Base-by-base conservation (phyloP, 2,113 vertebrate genomes). In the Ceuthmochares aereus region DNA sequence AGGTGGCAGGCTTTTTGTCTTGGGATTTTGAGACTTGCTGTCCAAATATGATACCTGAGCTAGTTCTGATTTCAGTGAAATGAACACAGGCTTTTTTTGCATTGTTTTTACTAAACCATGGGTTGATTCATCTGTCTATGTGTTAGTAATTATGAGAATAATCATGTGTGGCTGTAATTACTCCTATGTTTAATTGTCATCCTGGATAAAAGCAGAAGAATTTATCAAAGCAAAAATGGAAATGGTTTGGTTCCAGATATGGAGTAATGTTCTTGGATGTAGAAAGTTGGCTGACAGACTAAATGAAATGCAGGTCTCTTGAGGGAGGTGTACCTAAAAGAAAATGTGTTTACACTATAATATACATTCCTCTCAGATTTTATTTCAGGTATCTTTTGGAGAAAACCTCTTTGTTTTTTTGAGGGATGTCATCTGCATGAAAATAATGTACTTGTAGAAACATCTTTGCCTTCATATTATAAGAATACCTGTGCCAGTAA, bases 171-270 rank as follows among this genome's bases (percentile, higher is more conserved):
- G 32, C 63, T 84, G 37, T 67, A 93, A 58, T 88, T 88, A 89
- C 29, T 62, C 25, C 60, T 90, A 5, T 86, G 59, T 72, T 81
- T 92, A 72, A 56, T 90, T 88, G 91, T 84, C 52, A 52, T 80
- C 56, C 36, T 74, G 64, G 51, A 77, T 94, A 92, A 87, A 90
- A 51, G 75, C 72, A 80, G 68, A 76, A 92, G 67, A 85, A 76
- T 75, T 88, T 81, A 69, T 88, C 43, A 92, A 83, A 87, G 54
- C 51, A 77, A 63, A 90, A 81, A 49, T 58, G 17, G 54, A 88
- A 94, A 30, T 55, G 47, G 29, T 86, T 95, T 90, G 54, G 23
- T 83, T 63, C 75, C 32, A 80, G 74, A 68, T 59, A n/a, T 1
- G 36, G 25, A 58, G 26, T 76, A 9, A 23, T 32, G 25, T 42